Conservation (phyloP, 2,113 vertebrate genomes). For the Bos taurus region DNA sequence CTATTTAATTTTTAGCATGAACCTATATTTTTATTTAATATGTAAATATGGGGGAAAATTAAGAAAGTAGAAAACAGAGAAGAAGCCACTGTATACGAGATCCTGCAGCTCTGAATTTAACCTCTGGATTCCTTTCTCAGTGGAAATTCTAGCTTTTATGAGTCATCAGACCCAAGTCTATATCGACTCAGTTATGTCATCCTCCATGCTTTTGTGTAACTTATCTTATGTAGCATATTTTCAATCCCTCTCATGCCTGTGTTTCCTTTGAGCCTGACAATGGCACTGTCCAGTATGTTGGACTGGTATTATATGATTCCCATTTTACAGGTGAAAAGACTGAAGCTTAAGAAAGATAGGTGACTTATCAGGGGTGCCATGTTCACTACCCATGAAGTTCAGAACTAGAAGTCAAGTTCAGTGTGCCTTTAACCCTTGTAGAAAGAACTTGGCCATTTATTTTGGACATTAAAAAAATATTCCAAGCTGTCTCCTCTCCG, state of each 20-base stretch:
- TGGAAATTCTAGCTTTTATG: not conserved
- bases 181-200: not conserved
- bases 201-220: not conserved
- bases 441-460: conserved; percentile 3
- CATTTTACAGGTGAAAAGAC: not conserved
- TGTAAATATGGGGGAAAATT: not conserved
- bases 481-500: not conserved
- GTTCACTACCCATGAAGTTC: not conserved
- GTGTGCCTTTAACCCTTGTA: not conserved
- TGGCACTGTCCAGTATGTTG: not conserved
- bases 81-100: not conserved
- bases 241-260: not conserved
- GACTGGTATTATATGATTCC: not conserved
- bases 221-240: not conserved
- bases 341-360: not conserved
- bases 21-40: not conserved
- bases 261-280: not conserved
- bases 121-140: not conserved
- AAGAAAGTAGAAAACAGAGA: not conserved
- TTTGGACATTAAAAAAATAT: not conserved
- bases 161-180: not conserved
- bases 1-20: conserved; percentile 20
- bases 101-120: not conserved
- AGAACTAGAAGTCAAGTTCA: not conserved
- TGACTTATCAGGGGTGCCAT: not conserved